phyloP scores from a whole-genome alignment of 1,140 invertebrate genomes.

The Atta colombica region DNA sequence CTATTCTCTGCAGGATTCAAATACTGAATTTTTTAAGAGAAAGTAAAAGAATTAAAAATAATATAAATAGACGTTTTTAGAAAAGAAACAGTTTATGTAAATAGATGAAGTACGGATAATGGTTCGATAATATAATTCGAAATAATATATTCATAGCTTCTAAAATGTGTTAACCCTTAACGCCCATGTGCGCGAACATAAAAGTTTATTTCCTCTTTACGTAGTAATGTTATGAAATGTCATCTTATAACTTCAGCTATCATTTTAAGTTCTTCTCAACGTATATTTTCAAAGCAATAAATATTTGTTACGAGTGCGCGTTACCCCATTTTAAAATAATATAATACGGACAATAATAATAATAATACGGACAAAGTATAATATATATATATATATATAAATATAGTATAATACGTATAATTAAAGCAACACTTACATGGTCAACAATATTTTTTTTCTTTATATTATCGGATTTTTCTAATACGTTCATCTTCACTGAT shows the following conservation, averaged over 20 bases:
- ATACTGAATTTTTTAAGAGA: not conserved
- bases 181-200: slow-evolving; percentile 23
- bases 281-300: slow-evolving; percentile 10
- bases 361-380: not conserved
- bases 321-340: not conserved
- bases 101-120: slow-evolving; percentile 12
- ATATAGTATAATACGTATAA: not conserved
- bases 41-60: not conserved
- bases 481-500: not conserved
- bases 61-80: not conserved
- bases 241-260: slow-evolving; percentile 37
- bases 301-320: not conserved
- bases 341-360: not conserved
- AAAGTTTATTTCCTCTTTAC: slow-evolving; percentile 59
- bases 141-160: slow-evolving; percentile 58
- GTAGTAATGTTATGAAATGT: slow-evolving; percentile 28
- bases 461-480: slow-evolving; percentile 12
- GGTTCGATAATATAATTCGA: not conserved
- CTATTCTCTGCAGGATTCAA: not conserved
- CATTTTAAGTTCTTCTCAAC: slow-evolving; percentile 15
- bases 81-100: slow-evolving; percentile 25
- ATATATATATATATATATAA: no score
- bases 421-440: not conserved
- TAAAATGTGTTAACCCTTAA: slow-evolving; percentile 46
- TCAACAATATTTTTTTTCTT: not conserved